These are phyloP conservation scores for Mizuhopecten yessoensis DNA, from an alignment of 1,140 invertebrate genomes.

Conservation along the genomic window DNA sequence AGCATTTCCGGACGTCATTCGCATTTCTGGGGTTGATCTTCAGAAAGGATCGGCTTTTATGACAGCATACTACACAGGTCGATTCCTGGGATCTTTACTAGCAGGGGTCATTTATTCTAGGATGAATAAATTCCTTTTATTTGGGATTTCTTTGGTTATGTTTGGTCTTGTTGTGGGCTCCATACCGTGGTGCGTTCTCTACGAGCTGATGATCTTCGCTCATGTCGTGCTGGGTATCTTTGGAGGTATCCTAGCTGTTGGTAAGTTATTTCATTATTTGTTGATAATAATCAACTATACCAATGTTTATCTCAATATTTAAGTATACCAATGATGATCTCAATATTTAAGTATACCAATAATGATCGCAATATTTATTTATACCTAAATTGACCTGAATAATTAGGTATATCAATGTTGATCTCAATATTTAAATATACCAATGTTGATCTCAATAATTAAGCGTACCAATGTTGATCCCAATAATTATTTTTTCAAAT, in stretches of 20 bases:
- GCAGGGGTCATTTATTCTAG: slow-evolving; percentile 69
- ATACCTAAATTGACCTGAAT: too few relatives aligned
- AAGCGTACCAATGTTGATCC: too few relatives aligned
- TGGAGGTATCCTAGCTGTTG: slow-evolving; percentile 78
- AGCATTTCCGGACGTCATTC: slow-evolving; percentile 76
- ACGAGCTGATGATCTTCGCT: slow-evolving; percentile 59
- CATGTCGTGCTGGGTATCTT: slow-evolving; percentile 69
- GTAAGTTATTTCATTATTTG: slow-evolving; percentile 65
- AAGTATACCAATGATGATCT: too few relatives aligned
- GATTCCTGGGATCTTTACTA: slow-evolving; percentile 67
- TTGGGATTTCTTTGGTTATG: slow-evolving; percentile 54
- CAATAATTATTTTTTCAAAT: too few relatives aligned
- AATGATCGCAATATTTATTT: too few relatives aligned
- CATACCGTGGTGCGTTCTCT: slow-evolving; percentile 63
- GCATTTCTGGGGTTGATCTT: slow-evolving; percentile 67
- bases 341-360: too few relatives aligned
- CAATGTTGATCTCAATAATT: too few relatives aligned
- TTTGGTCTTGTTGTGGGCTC: slow-evolving; percentile 57
- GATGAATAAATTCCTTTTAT: slow-evolving; percentile 42
- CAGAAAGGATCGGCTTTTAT: slow-evolving; percentile 67
- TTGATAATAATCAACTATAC: too few relatives aligned
- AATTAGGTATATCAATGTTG: too few relatives aligned
- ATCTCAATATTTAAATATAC: too few relatives aligned
- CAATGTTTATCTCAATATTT: too few relatives aligned
- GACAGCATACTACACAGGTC: slow-evolving; percentile 65